Percentiles rank a stretch among this genome's conserved stretches.
Evolutionary conservation across 2,113 vertebrate species (phyloP).

Genomic region (Microcebus lehilahytsara): DNA sequence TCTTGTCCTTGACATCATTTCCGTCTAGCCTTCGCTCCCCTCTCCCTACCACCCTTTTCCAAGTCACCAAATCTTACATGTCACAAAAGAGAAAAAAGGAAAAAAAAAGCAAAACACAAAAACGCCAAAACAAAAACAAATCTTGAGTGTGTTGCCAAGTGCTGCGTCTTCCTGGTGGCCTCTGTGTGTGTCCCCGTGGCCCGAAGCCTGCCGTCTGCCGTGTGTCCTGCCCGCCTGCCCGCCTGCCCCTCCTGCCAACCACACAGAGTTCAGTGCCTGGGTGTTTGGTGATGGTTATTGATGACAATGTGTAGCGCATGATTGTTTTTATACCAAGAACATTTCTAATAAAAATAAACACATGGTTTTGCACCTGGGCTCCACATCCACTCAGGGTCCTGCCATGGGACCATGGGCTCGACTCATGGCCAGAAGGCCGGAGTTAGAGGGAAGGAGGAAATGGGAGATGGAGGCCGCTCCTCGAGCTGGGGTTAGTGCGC

Average conservation of each 20-base stretch:
- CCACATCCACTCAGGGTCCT: not conserved
- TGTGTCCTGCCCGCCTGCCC: slow-evolving; percentile 88
- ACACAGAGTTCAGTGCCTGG: slow-evolving; percentile 95
- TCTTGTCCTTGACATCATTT: slow-evolving; percentile 27
- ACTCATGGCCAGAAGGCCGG: not conserved
- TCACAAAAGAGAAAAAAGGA: slow-evolving; percentile 83
- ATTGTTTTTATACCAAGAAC: slow-evolving; percentile 97
- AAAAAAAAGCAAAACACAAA: slow-evolving; percentile 71
- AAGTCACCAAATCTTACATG: slow-evolving; percentile 79
- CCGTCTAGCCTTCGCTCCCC: not conserved
- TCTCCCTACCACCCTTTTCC: not conserved
- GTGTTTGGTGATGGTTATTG: slow-evolving; percentile 93
- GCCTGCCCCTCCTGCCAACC: slow-evolving; percentile 60
- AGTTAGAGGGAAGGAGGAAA: not conserved
- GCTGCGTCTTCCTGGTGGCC: slow-evolving; percentile 93
- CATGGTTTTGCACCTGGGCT: slow-evolving; percentile 91
- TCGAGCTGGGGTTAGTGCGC: accelerated
- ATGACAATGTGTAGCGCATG: slow-evolving; percentile 95
- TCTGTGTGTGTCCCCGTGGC: slow-evolving; percentile 92
- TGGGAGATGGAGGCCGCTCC: not conserved
- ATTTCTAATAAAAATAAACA: slow-evolving; percentile 96
- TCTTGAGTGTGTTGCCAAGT: slow-evolving; percentile 91
- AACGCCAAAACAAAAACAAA: slow-evolving; percentile 81
- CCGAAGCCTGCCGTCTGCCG: slow-evolving; percentile 90
- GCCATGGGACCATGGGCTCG: not conserved